These are phyloP conservation scores for Tineola bisselliella DNA, from an alignment of 2,888 invertebrate genomes.

Conservation along the genomic window DNA sequence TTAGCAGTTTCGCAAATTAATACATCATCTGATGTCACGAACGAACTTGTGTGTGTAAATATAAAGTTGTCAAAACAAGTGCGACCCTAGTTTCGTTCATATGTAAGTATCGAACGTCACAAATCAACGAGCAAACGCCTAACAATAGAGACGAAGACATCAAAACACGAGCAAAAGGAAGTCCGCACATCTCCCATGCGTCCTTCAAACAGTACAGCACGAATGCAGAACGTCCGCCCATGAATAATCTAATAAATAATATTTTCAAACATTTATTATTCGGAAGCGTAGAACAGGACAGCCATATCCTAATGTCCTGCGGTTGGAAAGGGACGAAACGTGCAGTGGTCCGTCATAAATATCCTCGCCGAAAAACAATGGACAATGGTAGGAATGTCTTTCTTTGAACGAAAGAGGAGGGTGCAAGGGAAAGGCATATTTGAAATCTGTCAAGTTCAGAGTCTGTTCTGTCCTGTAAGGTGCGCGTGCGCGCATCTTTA, in stretches of 20 bases:
- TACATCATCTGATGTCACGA: background rate
- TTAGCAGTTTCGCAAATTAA: background rate
- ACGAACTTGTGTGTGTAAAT: no score
- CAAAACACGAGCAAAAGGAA: background rate
- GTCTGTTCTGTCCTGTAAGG: slow-evolving; percentile 12
- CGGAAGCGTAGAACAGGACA: slow-evolving; percentile 45
- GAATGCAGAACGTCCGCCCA: slow-evolving; percentile 33
- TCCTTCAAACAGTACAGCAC: slow-evolving; percentile 62
- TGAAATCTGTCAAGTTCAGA: background rate
- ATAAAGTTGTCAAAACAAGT: background rate
- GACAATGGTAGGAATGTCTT: slow-evolving; percentile 68
- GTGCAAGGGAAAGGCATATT: slow-evolving; percentile 14
- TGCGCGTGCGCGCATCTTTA: slow-evolving; percentile 31
- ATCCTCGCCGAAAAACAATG: slow-evolving; percentile 65
- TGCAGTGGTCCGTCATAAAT: slow-evolving; percentile 61
- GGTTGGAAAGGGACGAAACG: slow-evolving; percentile 35
- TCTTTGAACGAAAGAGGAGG: slow-evolving; percentile 38
- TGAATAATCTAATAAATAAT: slow-evolving; percentile 68
- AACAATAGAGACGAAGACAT: background rate
- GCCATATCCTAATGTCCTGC: slow-evolving; percentile 17
- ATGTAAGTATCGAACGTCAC: background rate
- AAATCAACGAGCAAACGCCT: background rate
- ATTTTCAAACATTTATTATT: slow-evolving; percentile 63
- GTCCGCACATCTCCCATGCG: slow-evolving; percentile 28
- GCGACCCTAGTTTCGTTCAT: no score